Evolutionary conservation across 2,888 invertebrate genomes (phyloP).

Genomic region (Rotaria sp.): DNA sequence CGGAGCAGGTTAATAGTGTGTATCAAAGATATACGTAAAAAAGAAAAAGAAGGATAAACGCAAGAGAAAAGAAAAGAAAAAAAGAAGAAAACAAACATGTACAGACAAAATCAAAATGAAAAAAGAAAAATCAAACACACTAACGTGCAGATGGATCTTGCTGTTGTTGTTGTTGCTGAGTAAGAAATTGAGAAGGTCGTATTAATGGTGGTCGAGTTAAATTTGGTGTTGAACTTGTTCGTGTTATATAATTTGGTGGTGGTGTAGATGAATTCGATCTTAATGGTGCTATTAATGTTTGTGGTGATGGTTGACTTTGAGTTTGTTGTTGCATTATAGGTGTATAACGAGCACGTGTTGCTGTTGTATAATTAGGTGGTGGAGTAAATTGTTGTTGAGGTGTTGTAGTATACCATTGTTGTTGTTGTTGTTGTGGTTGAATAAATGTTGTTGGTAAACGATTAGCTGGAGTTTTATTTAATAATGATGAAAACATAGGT

Average conservation of each 20-base stretch:
- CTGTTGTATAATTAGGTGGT: background rate
- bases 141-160: background rate
- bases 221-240: background rate
- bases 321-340: background rate
- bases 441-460: background rate
- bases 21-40: slow-evolving; percentile 12
- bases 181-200: background rate
- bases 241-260: background rate
- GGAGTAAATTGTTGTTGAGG: background rate
- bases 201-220: background rate
- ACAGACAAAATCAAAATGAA: background rate
- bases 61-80: background rate
- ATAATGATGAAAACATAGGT: background rate
- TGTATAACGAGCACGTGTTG: background rate
- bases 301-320: slow-evolving; percentile 8
- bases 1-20: slow-evolving; percentile 10
- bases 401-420: background rate
- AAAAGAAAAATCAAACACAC: background rate
- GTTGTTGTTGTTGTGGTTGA: background rate
- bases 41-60: background rate
- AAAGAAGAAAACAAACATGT: background rate
- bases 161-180: background rate
- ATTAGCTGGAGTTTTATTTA: background rate
- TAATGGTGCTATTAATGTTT: background rate
- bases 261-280: background rate